Evolutionary conservation across 1,140 invertebrate species (phyloP).

Genomic region (Neodiprion lecontei): DNA sequence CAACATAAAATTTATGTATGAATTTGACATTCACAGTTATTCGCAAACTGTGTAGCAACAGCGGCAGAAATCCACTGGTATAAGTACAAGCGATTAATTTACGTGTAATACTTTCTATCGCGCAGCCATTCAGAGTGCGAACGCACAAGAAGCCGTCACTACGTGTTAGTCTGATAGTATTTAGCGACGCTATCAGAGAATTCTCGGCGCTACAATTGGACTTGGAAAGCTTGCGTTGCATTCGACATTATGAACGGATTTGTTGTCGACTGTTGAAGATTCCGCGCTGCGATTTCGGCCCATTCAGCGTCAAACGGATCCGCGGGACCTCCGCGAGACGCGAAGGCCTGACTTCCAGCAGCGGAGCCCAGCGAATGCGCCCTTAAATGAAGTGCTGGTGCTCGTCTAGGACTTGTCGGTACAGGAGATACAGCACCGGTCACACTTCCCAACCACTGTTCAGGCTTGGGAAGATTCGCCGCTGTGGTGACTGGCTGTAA

Average conservation of each 20-base stretch:
- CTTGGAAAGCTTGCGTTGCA: slow-evolving; percentile 69
- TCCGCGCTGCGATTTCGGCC: slow-evolving; percentile 68
- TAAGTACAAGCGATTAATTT: slow-evolving; percentile 4
- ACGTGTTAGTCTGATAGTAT: slow-evolving; percentile 51
- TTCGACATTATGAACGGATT: slow-evolving; percentile 60
- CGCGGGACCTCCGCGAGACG: slow-evolving; percentile 46
- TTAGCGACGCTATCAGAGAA: slow-evolving; percentile 52
- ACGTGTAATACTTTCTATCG: slow-evolving; percentile 34
- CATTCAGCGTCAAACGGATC: slow-evolving; percentile 91
- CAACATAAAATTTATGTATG: too few species aligned
- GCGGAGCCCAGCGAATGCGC: slow-evolving; percentile 67
- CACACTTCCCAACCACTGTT: slow-evolving; percentile 80
- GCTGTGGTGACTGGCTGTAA: slow-evolving; percentile 45
- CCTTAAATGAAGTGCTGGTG: slow-evolving; percentile 68
- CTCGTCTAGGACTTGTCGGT: slow-evolving; percentile 58
- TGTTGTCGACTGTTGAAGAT: slow-evolving; percentile 60
- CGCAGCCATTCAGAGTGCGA: slow-evolving; percentile 20
- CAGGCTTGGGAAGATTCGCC: slow-evolving; percentile 70
- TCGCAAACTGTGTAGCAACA: too few species aligned
- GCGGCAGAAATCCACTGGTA: neutral
- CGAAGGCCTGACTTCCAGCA: slow-evolving; percentile 45
- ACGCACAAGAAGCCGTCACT: slow-evolving; percentile 31
- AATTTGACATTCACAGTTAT: too few species aligned
- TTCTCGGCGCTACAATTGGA: slow-evolving; percentile 68
- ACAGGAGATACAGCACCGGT: slow-evolving; percentile 64